Base-by-base conservation (phyloP, 2,113 vertebrate species). In the Epinephelus fuscoguttatus region DNA sequence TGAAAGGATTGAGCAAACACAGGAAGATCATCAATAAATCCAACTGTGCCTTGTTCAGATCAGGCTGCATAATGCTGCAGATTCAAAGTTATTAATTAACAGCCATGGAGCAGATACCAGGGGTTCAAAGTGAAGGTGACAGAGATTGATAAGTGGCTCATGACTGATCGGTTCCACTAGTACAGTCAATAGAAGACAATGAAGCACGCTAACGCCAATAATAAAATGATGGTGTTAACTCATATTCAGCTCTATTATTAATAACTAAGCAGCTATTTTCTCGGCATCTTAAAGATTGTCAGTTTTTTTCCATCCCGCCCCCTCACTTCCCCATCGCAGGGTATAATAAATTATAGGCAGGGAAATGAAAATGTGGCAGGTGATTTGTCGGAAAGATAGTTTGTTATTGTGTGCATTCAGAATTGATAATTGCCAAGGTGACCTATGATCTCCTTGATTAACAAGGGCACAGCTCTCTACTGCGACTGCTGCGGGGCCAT, bases 381-480 rank as follows among this genome's bases (percentile, higher is more conserved):
- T 84, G 91, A 94, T 95, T 92, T 93, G 87, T 93, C 5, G 33
- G 47, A 84, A 81, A 90, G 92, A 93, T 93, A 89, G 88, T 93
- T 94, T 93, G 90, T 93, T 93, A 90, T 90, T 91, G 89, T 90
- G 56, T 72, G 62, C 86, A 83, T 84, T 91, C 79, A 85, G 90
- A 88, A 91, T 85, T 90, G 84, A 90, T 93, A 86, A 93, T 92
- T 85, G 84, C 82, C 68, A 90, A 89, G 89, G 89, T 93, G 92
- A 93, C 91, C 94, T 85, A 12, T 88, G 86, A 93, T 93, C 91
- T 91, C 78, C 50, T 75, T 93, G 85, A 92, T 92, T 91, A 92
- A 89, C 81, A 90, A 91, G 89, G 81, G 86, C 82, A 76, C 50
- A 52, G 68, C 59, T 78, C 64, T 83, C 72, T 52, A 49, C 80